Conservation (phyloP, 1,140 invertebrate genomes). For the Drosophila subpulchrella region DNA sequence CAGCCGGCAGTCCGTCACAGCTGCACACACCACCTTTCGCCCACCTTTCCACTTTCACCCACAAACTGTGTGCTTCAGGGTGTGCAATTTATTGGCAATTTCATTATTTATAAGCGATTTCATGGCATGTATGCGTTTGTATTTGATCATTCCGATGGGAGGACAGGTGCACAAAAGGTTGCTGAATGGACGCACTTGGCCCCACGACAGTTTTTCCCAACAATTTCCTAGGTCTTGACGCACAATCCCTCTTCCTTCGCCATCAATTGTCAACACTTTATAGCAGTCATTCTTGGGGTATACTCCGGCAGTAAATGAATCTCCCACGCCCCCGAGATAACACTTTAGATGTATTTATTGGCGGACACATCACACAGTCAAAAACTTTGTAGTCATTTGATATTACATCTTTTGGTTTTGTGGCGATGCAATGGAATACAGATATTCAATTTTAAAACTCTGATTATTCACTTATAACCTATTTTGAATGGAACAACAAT, state of each 20-base stretch:
- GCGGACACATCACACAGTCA: background rate
- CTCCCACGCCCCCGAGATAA: conserved; percentile 23
- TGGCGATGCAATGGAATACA: too few relatives aligned
- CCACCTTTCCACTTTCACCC: background rate
- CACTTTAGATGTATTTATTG: background rate
- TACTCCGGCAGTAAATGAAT: conserved; percentile 5
- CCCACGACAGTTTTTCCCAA: conserved; percentile 7
- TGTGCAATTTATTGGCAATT: conserved; percentile 71
- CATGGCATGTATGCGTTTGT: conserved; percentile 33
- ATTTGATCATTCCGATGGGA: conserved; percentile 23
- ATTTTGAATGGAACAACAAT: too few relatives aligned
- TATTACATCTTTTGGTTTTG: too few relatives aligned
- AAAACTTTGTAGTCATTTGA: background rate
- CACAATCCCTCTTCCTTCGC: conserved; percentile 11
- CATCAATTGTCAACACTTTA: conserved; percentile 41
- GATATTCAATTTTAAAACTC: too few relatives aligned
- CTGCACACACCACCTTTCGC: conserved; percentile 3
- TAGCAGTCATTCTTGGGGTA: conserved; percentile 18
- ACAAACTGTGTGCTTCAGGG: conserved; percentile 2
- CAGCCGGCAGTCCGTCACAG: conserved; percentile 20
- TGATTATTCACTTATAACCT: too few relatives aligned
- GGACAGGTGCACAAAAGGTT: conserved; percentile 17
- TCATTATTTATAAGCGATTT: conserved; percentile 71
- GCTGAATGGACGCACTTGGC: conserved; percentile 15
- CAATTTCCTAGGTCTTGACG: conserved; percentile 17